A percentile compares a stretch with the other conserved stretches of the same genome.
Conservation (phyloP, 2,888 invertebrate genomes). For the Elegia similella region DNA sequence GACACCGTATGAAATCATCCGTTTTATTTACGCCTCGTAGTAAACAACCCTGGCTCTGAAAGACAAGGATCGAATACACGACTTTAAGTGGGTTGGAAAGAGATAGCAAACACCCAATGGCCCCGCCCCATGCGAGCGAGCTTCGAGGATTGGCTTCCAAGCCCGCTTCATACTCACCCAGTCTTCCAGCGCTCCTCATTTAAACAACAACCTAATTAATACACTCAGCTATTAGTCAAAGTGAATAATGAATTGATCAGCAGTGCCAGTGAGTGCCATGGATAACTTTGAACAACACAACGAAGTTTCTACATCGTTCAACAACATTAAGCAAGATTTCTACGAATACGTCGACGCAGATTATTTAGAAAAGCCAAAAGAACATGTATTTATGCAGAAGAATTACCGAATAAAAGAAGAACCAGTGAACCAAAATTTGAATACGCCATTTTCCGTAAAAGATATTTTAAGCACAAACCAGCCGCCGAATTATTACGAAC, state of each 20-base stretch:
- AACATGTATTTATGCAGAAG: conserved; percentile 37
- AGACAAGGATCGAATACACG: conserved; percentile 37
- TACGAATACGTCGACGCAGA: conserved; percentile 46
- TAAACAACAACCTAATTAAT: conserved; percentile 60
- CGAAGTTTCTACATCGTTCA: conserved; percentile 63
- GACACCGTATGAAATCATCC: conserved; percentile 65
- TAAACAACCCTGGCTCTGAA: conserved; percentile 48
- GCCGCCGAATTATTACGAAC: conserved; percentile 55
- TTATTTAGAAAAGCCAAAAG: conserved; percentile 40
- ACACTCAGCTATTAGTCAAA: conserved; percentile 45
- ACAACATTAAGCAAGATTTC: conserved; percentile 55
- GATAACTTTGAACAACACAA: conserved; percentile 66
- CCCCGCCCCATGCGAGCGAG: conserved; percentile 59
- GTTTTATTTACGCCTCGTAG: conserved; percentile 65
- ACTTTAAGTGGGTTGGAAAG: conserved; percentile 29
- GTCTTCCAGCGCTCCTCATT: conserved; percentile 66
- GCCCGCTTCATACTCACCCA: conserved; percentile 64
- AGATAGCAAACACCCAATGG: conserved; percentile 37
- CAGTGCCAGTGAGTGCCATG: conserved; percentile 49
- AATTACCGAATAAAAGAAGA: conserved; percentile 55
- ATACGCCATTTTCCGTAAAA: conserved; percentile 71
- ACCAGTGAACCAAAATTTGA: conserved; percentile 36
- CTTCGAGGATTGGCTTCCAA: conserved; percentile 65
- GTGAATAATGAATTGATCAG: conserved; percentile 44
- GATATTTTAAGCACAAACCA: conserved; percentile 68